Conservation (phyloP, 2,797 vertebrate genomes). For the Melanotaenia maccullochi region DNA sequence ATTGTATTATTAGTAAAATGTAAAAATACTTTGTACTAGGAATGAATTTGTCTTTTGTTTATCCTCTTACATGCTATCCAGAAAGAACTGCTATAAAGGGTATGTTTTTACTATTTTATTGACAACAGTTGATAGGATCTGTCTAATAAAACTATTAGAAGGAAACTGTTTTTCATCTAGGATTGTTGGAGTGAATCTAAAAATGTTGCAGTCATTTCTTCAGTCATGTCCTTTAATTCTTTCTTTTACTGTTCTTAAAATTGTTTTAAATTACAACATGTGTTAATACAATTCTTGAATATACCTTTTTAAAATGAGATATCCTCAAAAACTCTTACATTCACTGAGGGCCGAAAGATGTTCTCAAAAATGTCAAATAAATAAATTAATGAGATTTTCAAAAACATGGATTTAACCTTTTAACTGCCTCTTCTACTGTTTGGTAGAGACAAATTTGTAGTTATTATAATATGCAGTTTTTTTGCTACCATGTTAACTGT, state of each 20-base stretch:
- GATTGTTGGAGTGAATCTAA: background rate
- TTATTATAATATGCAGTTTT: background rate
- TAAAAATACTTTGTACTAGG: background rate
- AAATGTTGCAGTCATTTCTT: background rate
- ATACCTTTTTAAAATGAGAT: background rate
- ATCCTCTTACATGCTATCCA: conserved; percentile 69
- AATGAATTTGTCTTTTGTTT: conserved; percentile 28
- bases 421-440: background rate
- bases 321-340: background rate
- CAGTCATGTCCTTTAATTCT: background rate
- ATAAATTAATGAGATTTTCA: background rate
- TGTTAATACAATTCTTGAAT: background rate
- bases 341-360: background rate
- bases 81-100: conserved; percentile 81
- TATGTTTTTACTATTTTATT: conserved; percentile 64
- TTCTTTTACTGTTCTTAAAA: background rate
- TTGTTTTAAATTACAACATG: background rate
- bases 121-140: conserved; percentile 4
- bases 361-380: background rate
- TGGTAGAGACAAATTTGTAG: background rate
- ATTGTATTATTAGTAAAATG: conserved; percentile 18
- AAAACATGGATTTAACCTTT: background rate
- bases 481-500: too few relatives aligned
- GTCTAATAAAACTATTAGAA: background rate
- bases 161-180: background rate